These are phyloP conservation scores for Digitonthophagus gazella DNA, from an alignment of 2,888 invertebrate species.

Conservation along the genomic window DNA sequence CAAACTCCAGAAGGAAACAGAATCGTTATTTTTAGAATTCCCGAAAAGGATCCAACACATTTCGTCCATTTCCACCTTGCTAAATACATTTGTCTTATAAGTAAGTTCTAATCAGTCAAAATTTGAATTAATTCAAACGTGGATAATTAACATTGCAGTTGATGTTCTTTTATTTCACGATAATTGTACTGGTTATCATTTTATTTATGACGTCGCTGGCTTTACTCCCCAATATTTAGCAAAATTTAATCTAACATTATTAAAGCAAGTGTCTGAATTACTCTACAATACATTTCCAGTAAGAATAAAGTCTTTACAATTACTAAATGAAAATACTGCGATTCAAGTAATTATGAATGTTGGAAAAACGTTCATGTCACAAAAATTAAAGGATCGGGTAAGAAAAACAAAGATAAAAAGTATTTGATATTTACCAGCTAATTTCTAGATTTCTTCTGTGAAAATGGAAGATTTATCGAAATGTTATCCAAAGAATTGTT, in stretches of 20 bases:
- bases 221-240: not conserved
- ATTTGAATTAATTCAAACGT: not conserved
- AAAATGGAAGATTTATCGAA: not conserved
- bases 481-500: not conserved
- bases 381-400: not conserved
- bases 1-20: constrained; percentile 14
- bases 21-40: not conserved
- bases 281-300: constrained; percentile 5
- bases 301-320: not conserved
- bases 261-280: not conserved
- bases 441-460: not conserved
- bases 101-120: no score
- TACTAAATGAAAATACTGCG: not conserved
- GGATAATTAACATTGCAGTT: not conserved
- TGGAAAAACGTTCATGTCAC: not conserved
- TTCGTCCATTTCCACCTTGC: not conserved
- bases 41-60: not conserved
- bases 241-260: not conserved
- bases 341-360: not conserved
- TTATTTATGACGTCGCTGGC: not conserved
- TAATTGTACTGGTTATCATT: not conserved
- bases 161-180: not conserved
- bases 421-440: not conserved
- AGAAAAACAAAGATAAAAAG: not conserved
- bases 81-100: not conserved